Percentiles rank a stretch among this genome's conserved stretches.
These are phyloP conservation scores for Gobio gobio DNA, from an alignment of 2,113 vertebrate species.

Conservation along the genomic window DNA sequence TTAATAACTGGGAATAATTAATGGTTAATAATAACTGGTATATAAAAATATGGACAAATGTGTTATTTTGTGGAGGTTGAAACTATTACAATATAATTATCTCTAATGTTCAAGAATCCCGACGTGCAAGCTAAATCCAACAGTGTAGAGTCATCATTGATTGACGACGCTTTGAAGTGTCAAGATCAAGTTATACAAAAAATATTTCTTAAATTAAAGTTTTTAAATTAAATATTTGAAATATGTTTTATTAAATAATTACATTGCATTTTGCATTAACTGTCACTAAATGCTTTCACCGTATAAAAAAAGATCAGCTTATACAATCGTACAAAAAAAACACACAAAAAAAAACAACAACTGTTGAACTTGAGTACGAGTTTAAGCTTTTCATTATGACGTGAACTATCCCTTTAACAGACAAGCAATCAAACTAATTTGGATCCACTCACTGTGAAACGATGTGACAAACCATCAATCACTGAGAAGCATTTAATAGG, in stretches of 20 bases:
- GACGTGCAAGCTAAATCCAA: too few relatives aligned
- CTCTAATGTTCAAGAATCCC: too few relatives aligned
- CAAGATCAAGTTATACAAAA: too few relatives aligned
- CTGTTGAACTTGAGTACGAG: not conserved
- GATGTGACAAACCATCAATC: constrained; percentile 11
- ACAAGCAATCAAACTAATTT: constrained; percentile 6
- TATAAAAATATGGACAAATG: too few relatives aligned
- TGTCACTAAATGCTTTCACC: not conserved
- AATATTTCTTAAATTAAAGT: too few relatives aligned
- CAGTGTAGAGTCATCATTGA: too few relatives aligned
- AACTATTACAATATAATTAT: too few relatives aligned
- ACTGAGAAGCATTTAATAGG: not conserved
- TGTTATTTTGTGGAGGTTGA: too few relatives aligned
- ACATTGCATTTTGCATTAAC: not conserved
- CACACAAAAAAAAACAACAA: not conserved
- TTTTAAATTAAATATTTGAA: too few relatives aligned
- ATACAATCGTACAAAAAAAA: not conserved
- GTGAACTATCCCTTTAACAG: constrained; percentile 8
- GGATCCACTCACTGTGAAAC: not conserved
- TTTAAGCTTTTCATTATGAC: not conserved
- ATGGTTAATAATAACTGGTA: too few relatives aligned
- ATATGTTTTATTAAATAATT: not conserved
- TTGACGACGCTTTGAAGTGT: too few relatives aligned
- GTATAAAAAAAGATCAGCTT: not conserved
- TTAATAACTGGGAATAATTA: too few relatives aligned